Base-by-base conservation (phyloP, 1,140 invertebrate species). In the Drosophila cardini region DNA sequence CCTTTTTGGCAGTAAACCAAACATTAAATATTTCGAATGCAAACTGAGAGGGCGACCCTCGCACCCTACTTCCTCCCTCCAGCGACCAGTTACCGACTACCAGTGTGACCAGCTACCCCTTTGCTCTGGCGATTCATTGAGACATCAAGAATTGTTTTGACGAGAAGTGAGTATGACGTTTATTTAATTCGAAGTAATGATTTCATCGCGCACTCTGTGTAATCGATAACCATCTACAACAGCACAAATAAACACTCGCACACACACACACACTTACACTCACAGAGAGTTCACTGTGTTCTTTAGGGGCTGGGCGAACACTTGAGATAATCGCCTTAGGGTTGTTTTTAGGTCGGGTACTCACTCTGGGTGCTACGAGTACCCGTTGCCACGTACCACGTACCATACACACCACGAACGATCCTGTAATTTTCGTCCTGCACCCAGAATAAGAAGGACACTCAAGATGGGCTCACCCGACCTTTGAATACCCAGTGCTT, bases 181-280 rank as follows among this genome's bases (percentile, higher is more conserved):
- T 89, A 91, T 91, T 91, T 91, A 91, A 91, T 91, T 91, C 76
- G 83, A 73, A 87, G 80, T 87, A 91, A 91, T 91, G 80, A 91
- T 91, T 91, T 80, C 86, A 91, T 87, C 90, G 90, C 85, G 80
- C 80, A 16, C 75, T 64, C 61, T 85, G 90, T 87, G 90, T 87
- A 90, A 90, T 90, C 84, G 90, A 91, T 91, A 90, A 91, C 76
- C 78, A 91, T 91, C 90, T 85, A 64, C 55, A 65, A 48, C 64
- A 50, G 70, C 58, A 61, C 58, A 61, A 53, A 70, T 55, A 52
- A 21, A 58, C 62, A 43, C 62, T 65, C 26, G 48, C 34, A 62
- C 42, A 48, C 63, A 50, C 34, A 61, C 16, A 60, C 38, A 55
- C 45, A 40, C 0, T 40, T 10, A 58, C 7, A 45, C 34, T 48